Base-by-base conservation (phyloP, 2,888 invertebrate species). In the Cremastinae sp. region DNA sequence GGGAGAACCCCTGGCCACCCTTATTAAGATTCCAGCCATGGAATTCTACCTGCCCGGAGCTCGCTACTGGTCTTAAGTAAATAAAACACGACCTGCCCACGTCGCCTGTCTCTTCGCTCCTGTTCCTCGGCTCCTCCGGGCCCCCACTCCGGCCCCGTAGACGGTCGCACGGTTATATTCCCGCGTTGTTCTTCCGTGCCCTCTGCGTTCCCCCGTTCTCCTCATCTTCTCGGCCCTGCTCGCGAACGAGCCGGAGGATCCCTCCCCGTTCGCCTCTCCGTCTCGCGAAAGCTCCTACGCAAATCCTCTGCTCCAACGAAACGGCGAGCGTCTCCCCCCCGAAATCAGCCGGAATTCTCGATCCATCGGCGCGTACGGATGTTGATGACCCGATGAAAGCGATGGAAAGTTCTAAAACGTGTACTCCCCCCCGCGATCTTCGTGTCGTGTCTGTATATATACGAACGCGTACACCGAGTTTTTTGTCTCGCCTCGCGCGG, bases 11-110 rank as follows among this genome's bases (percentile, higher is more conserved):
- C 88, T 88, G 88, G 75, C 86, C 86, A 87, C 89, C 88, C 89
- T 89, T 89, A 89, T 89, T 89, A 88, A 89, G 86, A 89, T 89
- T 89, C 89, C 88, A 88, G 84, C 84, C 86, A 86, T 86, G 88
- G 89, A 89, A 89, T 89, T 88, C 88, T 89, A 89, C 89, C 88
- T 89, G 88, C 87, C 85, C 84, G 80, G 81, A 84, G 84, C 85
- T 85, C 83, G 87, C 88, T 89, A 88, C 89, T 89, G 87, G 89
- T 88, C 89, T 89, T 89, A 84, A 87, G 88, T 88, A 89, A 89
- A 89, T 88, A 89, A 89, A 89, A 87, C 86, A 88, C 86, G 86
- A 87, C 83, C 83, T 81, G 79, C 80, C 81, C 83, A 83, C 86
- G 85, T 86, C 85, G 86, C 84, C 69, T 72, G 73, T 79, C 74